Evolutionary conservation across 1,140 invertebrate species (phyloP).

Genomic region (Pectinophora gossypiella): DNA sequence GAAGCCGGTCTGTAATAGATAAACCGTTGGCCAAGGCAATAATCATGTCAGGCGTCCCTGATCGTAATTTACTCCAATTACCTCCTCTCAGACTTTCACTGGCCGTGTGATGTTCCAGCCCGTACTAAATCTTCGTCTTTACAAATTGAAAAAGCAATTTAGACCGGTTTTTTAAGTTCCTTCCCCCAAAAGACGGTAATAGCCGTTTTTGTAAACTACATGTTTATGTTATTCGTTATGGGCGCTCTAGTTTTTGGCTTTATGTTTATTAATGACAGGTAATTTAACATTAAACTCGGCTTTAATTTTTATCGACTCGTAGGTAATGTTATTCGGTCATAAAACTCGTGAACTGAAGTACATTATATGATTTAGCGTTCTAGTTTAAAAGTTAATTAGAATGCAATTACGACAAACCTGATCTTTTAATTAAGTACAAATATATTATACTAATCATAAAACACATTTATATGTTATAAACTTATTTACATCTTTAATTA

Average conservation of each 20-base stretch:
- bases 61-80: conserved; percentile 31
- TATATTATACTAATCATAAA: too few species aligned
- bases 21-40: conserved; percentile 15
- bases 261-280: not conserved
- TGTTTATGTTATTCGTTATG: not conserved
- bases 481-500: too few species aligned
- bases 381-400: too few species aligned
- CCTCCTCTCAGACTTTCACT: conserved; percentile 23
- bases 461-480: too few species aligned
- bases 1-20: conserved; percentile 15
- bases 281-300: not conserved
- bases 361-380: too few species aligned
- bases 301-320: too few species aligned
- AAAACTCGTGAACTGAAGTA: too few species aligned
- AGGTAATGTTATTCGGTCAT: too few species aligned
- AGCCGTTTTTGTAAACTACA: not conserved
- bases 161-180: not conserved
- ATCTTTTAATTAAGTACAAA: too few species aligned
- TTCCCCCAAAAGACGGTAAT: not conserved
- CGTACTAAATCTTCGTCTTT: conserved; percentile 13
- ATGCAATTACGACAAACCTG: too few species aligned
- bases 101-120: not conserved
- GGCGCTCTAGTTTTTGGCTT: not conserved
- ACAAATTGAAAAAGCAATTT: conserved; percentile 17
- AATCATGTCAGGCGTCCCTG: conserved; percentile 17